Evolutionary conservation across 2,888 invertebrate species (phyloP), one percentile per base, ranked within the genome.

Genomic region (Fragum sueziense): DNA sequence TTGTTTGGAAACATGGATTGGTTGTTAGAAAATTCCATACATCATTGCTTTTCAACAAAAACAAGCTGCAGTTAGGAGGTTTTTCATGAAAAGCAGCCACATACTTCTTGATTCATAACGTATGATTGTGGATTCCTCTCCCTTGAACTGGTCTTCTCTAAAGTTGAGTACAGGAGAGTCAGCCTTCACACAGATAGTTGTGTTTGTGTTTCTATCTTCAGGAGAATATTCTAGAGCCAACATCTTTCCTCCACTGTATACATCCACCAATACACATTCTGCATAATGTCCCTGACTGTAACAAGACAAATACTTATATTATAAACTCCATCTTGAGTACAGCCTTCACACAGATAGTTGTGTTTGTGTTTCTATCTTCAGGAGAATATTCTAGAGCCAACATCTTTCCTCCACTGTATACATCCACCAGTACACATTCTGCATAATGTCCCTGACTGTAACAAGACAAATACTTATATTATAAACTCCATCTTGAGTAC

Each of bases 171-270:
- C 78, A 29, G 51, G 69, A 6, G 77, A 80, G 34, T 62, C 41
- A 2, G 73, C 72, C 67, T 74, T 80, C 67, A 81, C 69, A 80
- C 84, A 80, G 0, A 87, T 37, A 11, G 80, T 80, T n/a, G 74
- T 78, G 73, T 89, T 88, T 9, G 73, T 76, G 17, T 81, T 77
- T 11, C 69, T 76, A 31, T 85, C 86, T 25, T 85, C 76, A 7
- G 84, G 84, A 4, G 89, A 89, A 69, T 88, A 90, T 59, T 89
- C 88, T 59, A 90, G 67, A 0, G 84, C 87, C 72, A 89, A 47
- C 31, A 71, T 79, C 70, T 82, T 69, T 34, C 87, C 82, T 54
- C 84, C 87, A 25, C 76, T 67, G 52, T 86, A 85, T 11, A 87
- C 79, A 29, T 89, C 86, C 11, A 86, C 87, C 11, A 90, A 80